Evolutionary conservation across 2,113 vertebrate genomes (phyloP).

Genomic region (Spizaetus ornatus): DNA sequence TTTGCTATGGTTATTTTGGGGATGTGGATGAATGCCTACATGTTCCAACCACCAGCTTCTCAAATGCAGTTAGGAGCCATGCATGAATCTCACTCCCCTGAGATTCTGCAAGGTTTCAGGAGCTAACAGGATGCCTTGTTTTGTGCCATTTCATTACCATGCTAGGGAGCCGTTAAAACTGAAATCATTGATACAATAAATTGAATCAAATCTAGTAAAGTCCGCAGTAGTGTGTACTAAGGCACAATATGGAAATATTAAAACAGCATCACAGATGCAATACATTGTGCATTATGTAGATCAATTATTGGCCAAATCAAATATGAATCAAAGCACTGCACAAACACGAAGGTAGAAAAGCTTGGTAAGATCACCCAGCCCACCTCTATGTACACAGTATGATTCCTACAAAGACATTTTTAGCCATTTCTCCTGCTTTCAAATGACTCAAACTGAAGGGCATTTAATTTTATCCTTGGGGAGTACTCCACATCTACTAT

Average conservation of each 20-base stretch:
- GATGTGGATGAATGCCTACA: background rate
- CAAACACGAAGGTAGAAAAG: background rate
- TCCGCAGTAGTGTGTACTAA: background rate
- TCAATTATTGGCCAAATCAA: background rate
- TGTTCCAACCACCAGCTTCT: background rate
- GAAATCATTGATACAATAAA: background rate
- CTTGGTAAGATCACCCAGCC: background rate
- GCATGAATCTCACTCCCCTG: background rate
- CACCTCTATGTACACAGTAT: background rate
- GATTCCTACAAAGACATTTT: background rate
- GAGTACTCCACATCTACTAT: background rate
- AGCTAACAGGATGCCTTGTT: background rate
- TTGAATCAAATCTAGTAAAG: background rate
- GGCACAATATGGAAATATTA: background rate
- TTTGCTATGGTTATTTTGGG: background rate
- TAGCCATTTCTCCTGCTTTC: background rate
- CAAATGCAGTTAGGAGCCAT: background rate
- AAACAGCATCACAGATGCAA: background rate
- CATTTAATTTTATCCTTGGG: background rate
- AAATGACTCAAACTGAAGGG: background rate
- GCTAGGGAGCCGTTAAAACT: background rate
- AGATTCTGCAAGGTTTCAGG: background rate
- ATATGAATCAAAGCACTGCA: background rate
- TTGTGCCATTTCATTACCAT: background rate
- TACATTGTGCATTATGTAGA: fast-evolving